A percentile compares a stretch with the other conserved stretches of the same genome.
phyloP scores from a whole-genome alignment of 1,140 invertebrate genomes.

The Neodiprion fabricii region DNA sequence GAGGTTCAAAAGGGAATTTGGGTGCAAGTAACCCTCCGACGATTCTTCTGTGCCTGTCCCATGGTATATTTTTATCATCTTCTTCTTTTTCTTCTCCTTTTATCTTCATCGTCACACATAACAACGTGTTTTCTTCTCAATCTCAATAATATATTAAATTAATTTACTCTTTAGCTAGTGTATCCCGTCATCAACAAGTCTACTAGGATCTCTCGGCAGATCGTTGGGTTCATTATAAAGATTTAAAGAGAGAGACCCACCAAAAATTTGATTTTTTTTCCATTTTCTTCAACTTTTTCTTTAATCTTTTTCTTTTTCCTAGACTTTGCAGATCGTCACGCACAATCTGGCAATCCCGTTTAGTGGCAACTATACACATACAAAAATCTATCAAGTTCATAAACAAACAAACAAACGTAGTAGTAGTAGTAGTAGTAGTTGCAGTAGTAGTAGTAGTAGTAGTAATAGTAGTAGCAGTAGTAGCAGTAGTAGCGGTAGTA shows the following conservation, averaged over 20 bases:
- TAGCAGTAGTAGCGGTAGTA: constrained; percentile 29
- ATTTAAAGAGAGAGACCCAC: constrained; percentile 21
- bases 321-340: constrained; percentile 5
- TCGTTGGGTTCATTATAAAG: not conserved
- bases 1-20: too few species aligned
- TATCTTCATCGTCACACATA: not conserved
- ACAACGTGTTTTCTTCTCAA: not conserved
- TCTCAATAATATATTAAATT: constrained; percentile 44
- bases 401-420: constrained; percentile 40
- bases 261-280: constrained; percentile 34
- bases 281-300: constrained; percentile 29
- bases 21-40: constrained; percentile 10
- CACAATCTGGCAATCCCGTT: constrained; percentile 35
- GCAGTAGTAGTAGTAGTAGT: constrained; percentile 26
- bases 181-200: constrained; percentile 41
- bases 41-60: constrained; percentile 27
- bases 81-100: not conserved
- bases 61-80: constrained; percentile 15
- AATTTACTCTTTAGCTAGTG: constrained; percentile 51
- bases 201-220: constrained; percentile 23
- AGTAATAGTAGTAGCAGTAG: not conserved
- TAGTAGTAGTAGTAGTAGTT: constrained; percentile 15
- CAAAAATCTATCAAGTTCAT: constrained; percentile 49
- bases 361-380: constrained; percentile 45
- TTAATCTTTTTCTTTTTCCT: not conserved